These are phyloP conservation scores for Copsychus sechellarum DNA, from an alignment of 2,113 vertebrate genomes.

Conservation along the genomic window DNA sequence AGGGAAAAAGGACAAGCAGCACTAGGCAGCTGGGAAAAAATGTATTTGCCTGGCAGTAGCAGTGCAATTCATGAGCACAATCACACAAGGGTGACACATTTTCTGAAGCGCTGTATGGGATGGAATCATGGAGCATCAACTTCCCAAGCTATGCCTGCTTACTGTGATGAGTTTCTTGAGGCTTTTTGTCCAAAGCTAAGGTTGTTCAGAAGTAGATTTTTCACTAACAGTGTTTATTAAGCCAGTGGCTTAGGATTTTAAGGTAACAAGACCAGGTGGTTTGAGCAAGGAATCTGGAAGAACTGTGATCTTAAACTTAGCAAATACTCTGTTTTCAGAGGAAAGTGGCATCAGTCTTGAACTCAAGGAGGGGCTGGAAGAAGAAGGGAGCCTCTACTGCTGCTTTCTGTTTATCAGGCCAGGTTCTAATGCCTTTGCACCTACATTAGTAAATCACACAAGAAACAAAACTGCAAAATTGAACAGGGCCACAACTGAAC, in stretches of 20 bases:
- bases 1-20: not conserved
- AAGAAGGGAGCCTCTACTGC: not conserved
- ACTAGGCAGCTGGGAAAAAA: not conserved
- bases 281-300: not conserved
- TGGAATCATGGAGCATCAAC: not conserved
- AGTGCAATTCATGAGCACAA: not conserved
- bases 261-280: not conserved
- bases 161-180: fast-evolving
- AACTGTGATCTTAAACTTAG: not conserved
- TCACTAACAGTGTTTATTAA: not conserved
- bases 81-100: not conserved
- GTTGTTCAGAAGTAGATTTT: not conserved
- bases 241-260: not conserved
- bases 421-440: not conserved
- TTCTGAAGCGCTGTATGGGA: not conserved
- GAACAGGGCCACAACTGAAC: not conserved
- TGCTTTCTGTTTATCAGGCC: not conserved
- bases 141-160: not conserved
- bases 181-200: not conserved
- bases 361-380: not conserved
- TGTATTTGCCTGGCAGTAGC: not conserved
- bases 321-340: not conserved
- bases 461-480: not conserved
- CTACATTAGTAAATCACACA: not conserved
- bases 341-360: not conserved